phyloP scores from a whole-genome alignment of 1,140 invertebrate genomes.

The Euura lappo region DNA sequence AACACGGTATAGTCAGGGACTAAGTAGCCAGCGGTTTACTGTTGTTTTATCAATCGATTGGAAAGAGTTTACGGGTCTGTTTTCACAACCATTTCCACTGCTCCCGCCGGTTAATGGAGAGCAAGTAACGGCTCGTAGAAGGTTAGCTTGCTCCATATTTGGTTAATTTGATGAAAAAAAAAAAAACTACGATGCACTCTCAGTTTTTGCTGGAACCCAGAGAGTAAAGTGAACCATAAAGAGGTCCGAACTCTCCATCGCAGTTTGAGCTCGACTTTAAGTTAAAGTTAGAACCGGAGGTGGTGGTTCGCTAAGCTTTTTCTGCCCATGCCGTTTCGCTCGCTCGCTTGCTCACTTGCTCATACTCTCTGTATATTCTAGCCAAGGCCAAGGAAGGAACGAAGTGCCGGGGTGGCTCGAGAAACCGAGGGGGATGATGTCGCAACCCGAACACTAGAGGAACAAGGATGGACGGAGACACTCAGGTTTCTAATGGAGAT shows the following conservation, averaged over 20 bases:
- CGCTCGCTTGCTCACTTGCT: neutral
- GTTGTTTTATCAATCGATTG: neutral
- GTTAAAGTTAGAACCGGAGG: neutral
- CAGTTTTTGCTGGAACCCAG: too few relatives aligned
- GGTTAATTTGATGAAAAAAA: neutral
- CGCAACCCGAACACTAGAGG: too few relatives aligned
- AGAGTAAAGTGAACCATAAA: too few relatives aligned
- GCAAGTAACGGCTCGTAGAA: neutral
- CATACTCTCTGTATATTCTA: neutral
- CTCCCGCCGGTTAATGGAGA: neutral
- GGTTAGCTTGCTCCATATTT: neutral
- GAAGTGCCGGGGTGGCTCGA: neutral
- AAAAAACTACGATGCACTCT: neutral
- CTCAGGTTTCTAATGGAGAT: neutral
- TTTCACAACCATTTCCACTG: neutral
- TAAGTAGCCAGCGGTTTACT: neutral
- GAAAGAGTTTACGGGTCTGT: neutral
- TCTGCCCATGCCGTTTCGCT: neutral
- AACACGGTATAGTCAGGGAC: neutral
- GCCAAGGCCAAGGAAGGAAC: neutral
- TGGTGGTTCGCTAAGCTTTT: neutral
- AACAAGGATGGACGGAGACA: neutral
- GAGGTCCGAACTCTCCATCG: neutral
- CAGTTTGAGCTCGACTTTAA: neutral
- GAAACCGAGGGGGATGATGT: too few relatives aligned